Base-by-base conservation (phyloP, 2,888 invertebrate genomes). In the Ommatoiulus sabulosus region DNA sequence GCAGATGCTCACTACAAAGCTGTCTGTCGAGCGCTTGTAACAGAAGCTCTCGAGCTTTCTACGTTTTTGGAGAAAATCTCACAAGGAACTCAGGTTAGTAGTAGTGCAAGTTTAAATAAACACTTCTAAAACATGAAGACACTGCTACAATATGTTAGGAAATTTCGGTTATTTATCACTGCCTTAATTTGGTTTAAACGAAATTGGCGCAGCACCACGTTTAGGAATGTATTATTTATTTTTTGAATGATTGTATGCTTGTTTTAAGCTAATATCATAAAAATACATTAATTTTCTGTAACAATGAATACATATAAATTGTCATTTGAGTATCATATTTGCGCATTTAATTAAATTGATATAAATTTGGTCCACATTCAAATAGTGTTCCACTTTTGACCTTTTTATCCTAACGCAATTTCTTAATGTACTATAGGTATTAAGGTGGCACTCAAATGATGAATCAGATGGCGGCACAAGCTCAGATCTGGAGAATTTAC, bases 1-100 rank as follows among this genome's bases (percentile, higher is more conserved):
- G 96, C 96, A 0, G 96, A 96, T 90, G 94, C 94, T 87, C 97
- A 97, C 93, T 98, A 98, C 94, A 96, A 96, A 92, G 97, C 98
- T 89, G 98, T 98, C 88, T 97, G 98, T 92, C 95, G 98, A 90
- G 98, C 98, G 89, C 94, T 98, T 91, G 97, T 98, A 90, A 96
- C 97, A 35, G 98, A 99, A 93, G 97, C 97, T 89, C 93, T 97
- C 90, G 98, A 98, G 93, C 94, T 99, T 91, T 95, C 97, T 89
- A 95, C 96, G 90, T 98, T 99, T 94, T 94, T 98, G 91, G 96
- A 97, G 92, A 95, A 96, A 93, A 97, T 98, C 89, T 94, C 95
- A 24, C 93, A 93, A 90, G 96, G 96, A 91, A 95, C 95, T 87
- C 94, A 95, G 91, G 93, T 92, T 89, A 86, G 20, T 17, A 46